These are phyloP conservation scores for Epizoanthus illoricatus DNA, from an alignment of 92 coral and sea anemone species.

Conservation along the genomic window DNA sequence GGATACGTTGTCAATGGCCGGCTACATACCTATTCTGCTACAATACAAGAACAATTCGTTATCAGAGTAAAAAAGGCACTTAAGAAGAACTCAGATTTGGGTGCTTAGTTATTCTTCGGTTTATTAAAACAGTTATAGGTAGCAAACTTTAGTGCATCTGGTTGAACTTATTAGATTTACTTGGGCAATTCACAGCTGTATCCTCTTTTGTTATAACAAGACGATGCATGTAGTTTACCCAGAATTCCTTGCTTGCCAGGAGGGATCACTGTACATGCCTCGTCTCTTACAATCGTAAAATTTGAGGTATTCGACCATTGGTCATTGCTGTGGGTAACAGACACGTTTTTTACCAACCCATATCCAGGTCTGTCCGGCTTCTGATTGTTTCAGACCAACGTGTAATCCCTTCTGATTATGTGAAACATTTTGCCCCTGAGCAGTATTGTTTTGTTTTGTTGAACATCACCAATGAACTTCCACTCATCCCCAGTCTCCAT, in stretches of 20 bases:
- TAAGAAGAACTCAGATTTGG: no score
- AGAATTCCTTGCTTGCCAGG: background rate
- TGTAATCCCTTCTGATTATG: background rate
- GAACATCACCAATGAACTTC: background rate
- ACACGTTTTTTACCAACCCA: background rate
- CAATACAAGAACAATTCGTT: no score
- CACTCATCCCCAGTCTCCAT: background rate
- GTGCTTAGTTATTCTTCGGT: no score
- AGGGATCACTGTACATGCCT: background rate
- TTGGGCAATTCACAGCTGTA: background rate
- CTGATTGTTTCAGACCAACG: background rate
- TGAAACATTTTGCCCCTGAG: background rate
- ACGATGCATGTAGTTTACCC: background rate
- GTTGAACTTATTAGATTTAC: background rate
- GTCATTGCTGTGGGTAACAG: background rate
- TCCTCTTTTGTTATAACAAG: background rate
- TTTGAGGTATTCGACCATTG: background rate
- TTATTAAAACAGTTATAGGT: no score
- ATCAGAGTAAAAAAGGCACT: no score
- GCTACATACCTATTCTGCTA: no score
- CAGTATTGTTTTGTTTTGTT: background rate
- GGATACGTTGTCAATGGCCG: no score
- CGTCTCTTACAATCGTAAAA: background rate
- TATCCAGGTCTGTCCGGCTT: background rate
- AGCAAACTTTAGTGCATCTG: no score